Evolutionary conservation across 1,140 invertebrate species (phyloP).

Genomic region (Megathymus violae): DNA sequence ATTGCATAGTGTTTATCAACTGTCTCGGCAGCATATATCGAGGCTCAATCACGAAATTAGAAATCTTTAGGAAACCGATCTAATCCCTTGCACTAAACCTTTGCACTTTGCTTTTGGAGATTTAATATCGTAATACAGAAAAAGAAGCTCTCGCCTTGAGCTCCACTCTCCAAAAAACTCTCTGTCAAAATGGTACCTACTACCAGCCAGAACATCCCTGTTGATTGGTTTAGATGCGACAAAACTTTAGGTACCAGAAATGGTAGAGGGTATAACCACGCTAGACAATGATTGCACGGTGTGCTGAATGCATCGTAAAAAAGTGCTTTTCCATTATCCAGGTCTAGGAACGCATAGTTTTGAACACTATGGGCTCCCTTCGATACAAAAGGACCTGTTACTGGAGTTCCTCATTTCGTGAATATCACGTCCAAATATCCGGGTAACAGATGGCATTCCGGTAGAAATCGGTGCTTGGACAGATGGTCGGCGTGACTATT

Average conservation of each 20-base stretch:
- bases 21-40: no score
- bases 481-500: slow-evolving; percentile 25
- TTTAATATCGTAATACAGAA: no score
- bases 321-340: slow-evolving; percentile 41
- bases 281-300: slow-evolving; percentile 52
- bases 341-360: slow-evolving; percentile 41
- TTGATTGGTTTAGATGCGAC: slow-evolving; percentile 51
- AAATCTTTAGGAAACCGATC: no score
- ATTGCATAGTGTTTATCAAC: no score
- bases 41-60: no score
- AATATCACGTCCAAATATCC: slow-evolving; percentile 40
- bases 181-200: slow-evolving; percentile 54
- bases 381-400: slow-evolving; percentile 59
- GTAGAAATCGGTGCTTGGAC: slow-evolving; percentile 1
- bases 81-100: no score
- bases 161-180: slow-evolving; percentile 61
- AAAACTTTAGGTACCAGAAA: slow-evolving; percentile 55
- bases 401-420: slow-evolving; percentile 45
- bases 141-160: slow-evolving; percentile 47
- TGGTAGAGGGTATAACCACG: slow-evolving; percentile 64
- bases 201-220: slow-evolving; percentile 50
- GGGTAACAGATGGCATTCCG: slow-evolving; percentile 50
- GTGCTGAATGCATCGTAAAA: slow-evolving; percentile 59
- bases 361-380: slow-evolving; percentile 43
- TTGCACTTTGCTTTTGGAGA: no score